A percentile compares a stretch with the other conserved stretches of the same genome.
Conservation (phyloP, 1,140 invertebrate species). For the Apis cerana region DNA sequence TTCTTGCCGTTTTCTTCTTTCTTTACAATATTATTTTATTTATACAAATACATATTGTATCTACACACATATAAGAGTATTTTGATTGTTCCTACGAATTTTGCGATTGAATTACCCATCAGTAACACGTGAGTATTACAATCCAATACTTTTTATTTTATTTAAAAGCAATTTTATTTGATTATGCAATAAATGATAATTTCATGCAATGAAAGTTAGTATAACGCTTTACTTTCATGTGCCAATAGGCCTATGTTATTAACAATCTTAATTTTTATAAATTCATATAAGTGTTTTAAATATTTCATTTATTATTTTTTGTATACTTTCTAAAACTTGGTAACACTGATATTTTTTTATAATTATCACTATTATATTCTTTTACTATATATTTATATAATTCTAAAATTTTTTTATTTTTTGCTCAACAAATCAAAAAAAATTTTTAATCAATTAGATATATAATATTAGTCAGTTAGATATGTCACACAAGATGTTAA, state of each 20-base stretch:
- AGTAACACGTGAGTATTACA: constrained; percentile 33
- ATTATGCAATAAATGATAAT: background rate
- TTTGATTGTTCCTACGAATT: background rate
- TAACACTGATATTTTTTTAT: background rate
- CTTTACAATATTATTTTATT: background rate
- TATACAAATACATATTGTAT: background rate
- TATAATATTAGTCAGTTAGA: background rate
- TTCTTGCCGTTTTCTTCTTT: background rate
- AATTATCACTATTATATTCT: background rate
- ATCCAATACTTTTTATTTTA: background rate
- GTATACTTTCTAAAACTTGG: background rate
- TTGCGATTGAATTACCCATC: background rate
- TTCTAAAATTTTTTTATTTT: background rate
- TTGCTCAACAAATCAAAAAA: background rate
- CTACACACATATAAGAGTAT: background rate
- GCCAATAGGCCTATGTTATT: background rate
- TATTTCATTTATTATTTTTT: background rate
- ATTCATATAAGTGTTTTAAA: background rate
- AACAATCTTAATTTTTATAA: background rate
- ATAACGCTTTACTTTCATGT: background rate
- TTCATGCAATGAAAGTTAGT: too few relatives aligned
- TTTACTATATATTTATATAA: background rate
- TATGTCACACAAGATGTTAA: background rate
- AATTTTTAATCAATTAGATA: background rate
- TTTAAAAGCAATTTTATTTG: too few relatives aligned